These are phyloP conservation scores for Tipula unca DNA, from an alignment of 2,888 invertebrate genomes.

Conservation along the genomic window DNA sequence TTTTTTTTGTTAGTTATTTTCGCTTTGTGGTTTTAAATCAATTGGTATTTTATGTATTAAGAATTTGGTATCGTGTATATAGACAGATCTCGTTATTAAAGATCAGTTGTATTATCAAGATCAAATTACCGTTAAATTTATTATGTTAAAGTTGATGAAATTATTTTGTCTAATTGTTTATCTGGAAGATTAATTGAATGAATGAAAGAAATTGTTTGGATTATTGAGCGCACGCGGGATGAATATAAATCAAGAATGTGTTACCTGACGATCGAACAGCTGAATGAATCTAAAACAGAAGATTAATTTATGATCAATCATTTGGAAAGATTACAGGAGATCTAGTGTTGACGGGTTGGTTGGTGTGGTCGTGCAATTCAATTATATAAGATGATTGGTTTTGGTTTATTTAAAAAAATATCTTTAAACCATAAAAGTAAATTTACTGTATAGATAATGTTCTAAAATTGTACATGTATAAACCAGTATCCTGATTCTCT, in stretches of 20 bases:
- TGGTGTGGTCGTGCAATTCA: not conserved
- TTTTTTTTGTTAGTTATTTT: not conserved
- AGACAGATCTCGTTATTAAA: not conserved
- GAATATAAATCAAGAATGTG: not conserved
- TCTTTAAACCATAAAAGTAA: no score
- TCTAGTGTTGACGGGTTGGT: not conserved
- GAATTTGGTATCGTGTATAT: not conserved
- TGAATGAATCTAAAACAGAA: not conserved
- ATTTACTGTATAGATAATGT: no score
- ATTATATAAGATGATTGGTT: not conserved
- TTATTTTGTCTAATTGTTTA: not conserved
- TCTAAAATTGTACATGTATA: no score
- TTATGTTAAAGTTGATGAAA: not conserved
- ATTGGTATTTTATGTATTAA: not conserved
- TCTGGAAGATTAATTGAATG: not conserved
- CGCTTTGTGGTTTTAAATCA: not conserved
- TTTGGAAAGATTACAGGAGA: not conserved
- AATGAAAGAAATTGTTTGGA: not conserved
- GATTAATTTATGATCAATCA: not conserved
- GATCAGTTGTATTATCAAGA: not conserved
- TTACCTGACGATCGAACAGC: not conserved
- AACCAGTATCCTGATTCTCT: no score
- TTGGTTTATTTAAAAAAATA: no score
- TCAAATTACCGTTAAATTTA: slow-evolving; percentile 8
- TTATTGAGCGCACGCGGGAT: not conserved